phyloP scores from a whole-genome alignment of 2,797 vertebrate species.

The Enteromius thamalakanensis region DNA sequence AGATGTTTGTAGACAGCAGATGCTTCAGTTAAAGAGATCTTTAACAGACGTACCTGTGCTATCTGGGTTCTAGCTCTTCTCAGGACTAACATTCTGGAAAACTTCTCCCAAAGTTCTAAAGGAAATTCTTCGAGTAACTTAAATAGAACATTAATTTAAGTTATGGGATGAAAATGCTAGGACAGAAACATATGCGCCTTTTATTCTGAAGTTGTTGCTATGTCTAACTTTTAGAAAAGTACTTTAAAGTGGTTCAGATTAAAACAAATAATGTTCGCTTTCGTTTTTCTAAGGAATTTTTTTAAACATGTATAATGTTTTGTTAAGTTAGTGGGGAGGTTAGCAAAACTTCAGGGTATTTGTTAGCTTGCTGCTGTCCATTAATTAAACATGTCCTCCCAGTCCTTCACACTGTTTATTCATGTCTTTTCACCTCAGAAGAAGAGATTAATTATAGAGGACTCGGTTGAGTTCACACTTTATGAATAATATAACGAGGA shows the following conservation, averaged over 20 bases:
- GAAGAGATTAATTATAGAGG: constrained; percentile 14
- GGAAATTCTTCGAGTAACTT: background rate
- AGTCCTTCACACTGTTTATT: background rate
- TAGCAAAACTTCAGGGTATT: background rate
- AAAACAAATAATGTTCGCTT: background rate
- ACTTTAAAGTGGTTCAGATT: background rate
- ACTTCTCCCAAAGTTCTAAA: background rate
- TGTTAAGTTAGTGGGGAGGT: background rate
- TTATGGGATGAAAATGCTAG: background rate
- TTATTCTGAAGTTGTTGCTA: background rate
- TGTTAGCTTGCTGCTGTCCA: background rate
- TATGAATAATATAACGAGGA: constrained; percentile 2
- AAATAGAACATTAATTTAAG: background rate
- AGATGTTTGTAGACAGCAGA: no score
- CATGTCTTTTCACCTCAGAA: constrained; percentile 15
- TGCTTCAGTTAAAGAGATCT: no score
- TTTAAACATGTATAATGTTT: background rate
- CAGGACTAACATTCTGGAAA: background rate
- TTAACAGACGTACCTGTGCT: no score
- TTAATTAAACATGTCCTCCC: background rate
- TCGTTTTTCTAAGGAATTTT: no score
- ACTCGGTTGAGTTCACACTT: background rate
- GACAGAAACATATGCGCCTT: background rate
- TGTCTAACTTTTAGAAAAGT: background rate
- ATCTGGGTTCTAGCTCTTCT: no score